A percentile compares a stretch with the other conserved stretches of the same genome.
Evolutionary conservation across 2,888 invertebrate species (phyloP).

Genomic region (Xanthorhoe designata): DNA sequence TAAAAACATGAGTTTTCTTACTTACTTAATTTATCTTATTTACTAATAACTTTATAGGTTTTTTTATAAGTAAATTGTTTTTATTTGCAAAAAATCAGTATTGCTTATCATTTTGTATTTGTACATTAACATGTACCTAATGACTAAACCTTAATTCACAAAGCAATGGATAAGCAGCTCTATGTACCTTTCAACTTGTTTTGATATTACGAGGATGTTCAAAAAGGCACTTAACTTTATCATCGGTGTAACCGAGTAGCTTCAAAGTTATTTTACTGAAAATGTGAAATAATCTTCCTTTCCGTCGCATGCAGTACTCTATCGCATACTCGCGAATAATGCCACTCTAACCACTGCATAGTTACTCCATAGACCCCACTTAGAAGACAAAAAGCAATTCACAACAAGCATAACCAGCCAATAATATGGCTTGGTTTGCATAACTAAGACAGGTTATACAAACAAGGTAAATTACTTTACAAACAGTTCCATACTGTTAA

Average conservation of each 20-base stretch:
- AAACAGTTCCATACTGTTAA: too few species aligned
- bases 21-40: too few species aligned
- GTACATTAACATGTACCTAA: too few species aligned
- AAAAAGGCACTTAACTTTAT: conserved; percentile 9
- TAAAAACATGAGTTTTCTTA: too few species aligned
- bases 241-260: conserved; percentile 15
- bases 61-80: too few species aligned
- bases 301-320: conserved; percentile 26
- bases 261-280: conserved; percentile 30
- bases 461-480: too few species aligned
- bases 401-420: not conserved
- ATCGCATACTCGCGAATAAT: conserved; percentile 25
- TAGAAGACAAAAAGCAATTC: not conserved
- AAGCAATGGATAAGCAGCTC: not conserved
- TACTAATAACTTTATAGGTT: too few species aligned
- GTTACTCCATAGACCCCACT: conserved; percentile 10
- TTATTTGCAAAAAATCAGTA: too few species aligned
- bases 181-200: not conserved
- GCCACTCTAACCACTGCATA: conserved; percentile 14
- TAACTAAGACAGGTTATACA: too few species aligned
- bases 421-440: too few species aligned
- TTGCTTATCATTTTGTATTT: too few species aligned
- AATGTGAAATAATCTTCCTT: conserved; percentile 30
- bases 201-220: conserved; percentile 42
- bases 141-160: not conserved